Base-by-base conservation (phyloP, 1,140 invertebrate genomes). In the Mylabris phalerata region DNA sequence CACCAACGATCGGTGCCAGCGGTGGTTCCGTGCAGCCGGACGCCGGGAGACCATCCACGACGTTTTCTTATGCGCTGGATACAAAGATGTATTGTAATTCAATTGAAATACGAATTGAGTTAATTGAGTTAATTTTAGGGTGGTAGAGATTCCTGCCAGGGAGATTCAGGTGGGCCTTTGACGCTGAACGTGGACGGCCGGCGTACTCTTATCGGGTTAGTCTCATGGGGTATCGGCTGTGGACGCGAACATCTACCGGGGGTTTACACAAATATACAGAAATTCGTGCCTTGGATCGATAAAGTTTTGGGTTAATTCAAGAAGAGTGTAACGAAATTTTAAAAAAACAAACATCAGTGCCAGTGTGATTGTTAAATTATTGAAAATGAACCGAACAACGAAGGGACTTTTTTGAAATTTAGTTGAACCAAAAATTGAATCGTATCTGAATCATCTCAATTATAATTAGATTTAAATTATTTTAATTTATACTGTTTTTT, bases 41-140 rank as follows among this genome's bases (percentile, higher is more conserved):
- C 78, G 92, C 49, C 77, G 90, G 41, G 93, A 95, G 77, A 91
- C 88, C 1, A 95, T 97, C 61, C 90, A 93, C 60, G 90, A 95
- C 64, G 92, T 95, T 0, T 95, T 97, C 72, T 78, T 95, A 0
- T 97, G 93, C 73, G 93, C 93, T 3, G 93, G 93, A 26, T 92
- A 92, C 60, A 90, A 92, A 73, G 88, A 93, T 74, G 89, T 87
- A 54, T 40, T 51, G 11, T 49, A 11, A 54, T 48, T 60, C 1
- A 42, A 42, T 4, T 42, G 10, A 0, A 10, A 9, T 9, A 0
- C 2, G 11, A 42, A 1, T n/a, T n/a, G 11, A 19, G 1, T 42
- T 42, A 42, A 10, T n/a, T 9, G 19, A 2, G 32, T 60, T 47
- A 55, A 2, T 74, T 72, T 39, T 67, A 82, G 78, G 84, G 84